Conservation (phyloP, 2,113 vertebrate genomes). For the Python bivittatus region DNA sequence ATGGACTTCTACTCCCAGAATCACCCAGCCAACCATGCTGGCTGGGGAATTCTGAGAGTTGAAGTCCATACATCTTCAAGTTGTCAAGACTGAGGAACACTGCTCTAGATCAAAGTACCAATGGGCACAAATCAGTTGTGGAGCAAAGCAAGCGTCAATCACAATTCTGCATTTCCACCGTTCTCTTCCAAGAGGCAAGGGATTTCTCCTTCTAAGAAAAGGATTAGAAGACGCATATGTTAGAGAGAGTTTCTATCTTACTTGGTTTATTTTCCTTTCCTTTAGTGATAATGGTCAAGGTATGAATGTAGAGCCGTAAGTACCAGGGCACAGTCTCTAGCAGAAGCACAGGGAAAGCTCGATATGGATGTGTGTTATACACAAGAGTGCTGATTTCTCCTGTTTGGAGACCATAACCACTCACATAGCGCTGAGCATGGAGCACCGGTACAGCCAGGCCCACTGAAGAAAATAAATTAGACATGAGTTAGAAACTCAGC, state of each 20-base stretch:
- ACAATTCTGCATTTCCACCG: neutral
- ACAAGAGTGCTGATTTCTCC: conserved; percentile 93
- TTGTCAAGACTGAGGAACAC: too few relatives aligned
- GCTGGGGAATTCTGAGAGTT: too few relatives aligned
- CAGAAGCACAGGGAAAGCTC: conserved; percentile 90
- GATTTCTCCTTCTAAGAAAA: neutral
- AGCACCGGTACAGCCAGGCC: conserved; percentile 83
- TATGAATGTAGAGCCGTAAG: conserved; percentile 93
- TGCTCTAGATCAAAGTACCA: neutral
- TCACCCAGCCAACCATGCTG: too few relatives aligned
- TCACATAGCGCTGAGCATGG: conserved; percentile 90
- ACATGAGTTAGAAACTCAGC: fast-evolving
- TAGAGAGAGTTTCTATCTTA: conserved; percentile 65
- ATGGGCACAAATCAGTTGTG: neutral
- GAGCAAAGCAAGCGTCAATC: neutral
- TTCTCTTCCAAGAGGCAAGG: neutral
- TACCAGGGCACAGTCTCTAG: conserved; percentile 96
- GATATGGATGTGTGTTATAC: conserved; percentile 90
- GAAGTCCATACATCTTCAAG: too few relatives aligned
- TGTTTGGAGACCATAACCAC: conserved; percentile 89
- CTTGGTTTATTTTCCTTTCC: conserved; percentile 93
- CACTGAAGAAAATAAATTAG: conserved; percentile 62
- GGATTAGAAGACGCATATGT: neutral
- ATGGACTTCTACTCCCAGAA: too few relatives aligned
- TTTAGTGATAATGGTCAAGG: conserved; percentile 89